These are phyloP conservation scores for Whitmania pigra DNA, from an alignment of 1,140 invertebrate species.

Conservation along the genomic window DNA sequence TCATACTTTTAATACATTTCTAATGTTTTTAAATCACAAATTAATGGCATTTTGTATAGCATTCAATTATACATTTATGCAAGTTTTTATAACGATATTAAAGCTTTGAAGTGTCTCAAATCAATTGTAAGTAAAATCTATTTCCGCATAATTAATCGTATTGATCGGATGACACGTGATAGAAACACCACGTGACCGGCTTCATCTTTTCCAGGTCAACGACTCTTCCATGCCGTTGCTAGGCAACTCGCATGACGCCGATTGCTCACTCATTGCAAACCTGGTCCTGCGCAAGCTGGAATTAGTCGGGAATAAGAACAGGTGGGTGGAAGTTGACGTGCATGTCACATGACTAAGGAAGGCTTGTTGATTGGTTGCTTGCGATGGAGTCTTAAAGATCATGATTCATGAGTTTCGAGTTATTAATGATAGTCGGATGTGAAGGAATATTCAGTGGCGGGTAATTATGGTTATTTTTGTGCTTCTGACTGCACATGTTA, in stretches of 20 bases:
- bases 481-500: too few species aligned
- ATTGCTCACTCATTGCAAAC: constrained; percentile 80
- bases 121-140: too few species aligned
- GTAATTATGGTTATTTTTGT: too few species aligned
- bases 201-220: constrained; percentile 53
- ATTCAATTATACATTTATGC: too few species aligned
- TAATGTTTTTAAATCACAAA: too few species aligned
- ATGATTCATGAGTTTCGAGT: background rate
- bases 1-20: too few species aligned
- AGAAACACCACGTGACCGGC: background rate
- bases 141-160: background rate
- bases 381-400: background rate
- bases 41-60: too few species aligned
- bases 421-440: background rate
- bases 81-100: too few species aligned
- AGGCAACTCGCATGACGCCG: constrained; percentile 90
- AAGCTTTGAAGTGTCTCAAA: too few species aligned
- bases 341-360: too few species aligned
- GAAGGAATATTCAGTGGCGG: background rate
- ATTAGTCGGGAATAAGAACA: constrained; percentile 27
- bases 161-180: background rate
- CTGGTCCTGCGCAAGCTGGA: constrained; percentile 75
- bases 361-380: background rate
- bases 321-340: background rate
- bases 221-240: constrained; percentile 75